Percentiles rank a stretch among this genome's conserved stretches.
These are phyloP conservation scores for Myripristis murdjan DNA, from an alignment of 2,797 vertebrate genomes.

Conservation along the genomic window DNA sequence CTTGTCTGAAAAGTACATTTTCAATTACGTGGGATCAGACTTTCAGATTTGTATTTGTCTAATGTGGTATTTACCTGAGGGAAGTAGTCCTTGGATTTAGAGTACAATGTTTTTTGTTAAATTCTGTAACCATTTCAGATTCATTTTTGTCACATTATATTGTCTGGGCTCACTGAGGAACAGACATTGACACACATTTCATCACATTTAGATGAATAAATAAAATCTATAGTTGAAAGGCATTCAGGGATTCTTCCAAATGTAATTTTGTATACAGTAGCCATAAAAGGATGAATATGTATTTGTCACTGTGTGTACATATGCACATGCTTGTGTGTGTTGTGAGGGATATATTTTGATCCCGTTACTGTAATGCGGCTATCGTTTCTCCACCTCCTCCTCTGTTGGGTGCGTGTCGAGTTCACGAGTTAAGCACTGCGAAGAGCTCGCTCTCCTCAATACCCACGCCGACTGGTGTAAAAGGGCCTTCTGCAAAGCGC, in stretches of 20 bases:
- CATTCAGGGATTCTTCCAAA: conserved; percentile 18
- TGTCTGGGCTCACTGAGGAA: background rate
- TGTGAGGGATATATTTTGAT: conserved; percentile 75
- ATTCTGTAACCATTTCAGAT: background rate
- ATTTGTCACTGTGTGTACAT: conserved; percentile 42
- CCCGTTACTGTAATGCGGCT: conserved; percentile 82
- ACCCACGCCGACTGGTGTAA: conserved; percentile 82
- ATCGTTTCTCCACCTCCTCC: conserved; percentile 80
- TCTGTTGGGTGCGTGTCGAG: conserved; percentile 77
- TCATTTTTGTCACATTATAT: background rate
- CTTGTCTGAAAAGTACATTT: too few species aligned
- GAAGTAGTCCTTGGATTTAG: background rate
- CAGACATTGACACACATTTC: background rate
- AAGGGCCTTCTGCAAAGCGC: conserved; percentile 84
- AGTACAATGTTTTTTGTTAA: background rate
- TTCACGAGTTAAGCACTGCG: conserved; percentile 86
- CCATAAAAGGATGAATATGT: conserved; percentile 7
- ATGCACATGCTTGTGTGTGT: conserved; percentile 51
- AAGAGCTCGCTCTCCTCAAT: conserved; percentile 83
- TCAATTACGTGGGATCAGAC: too few species aligned
- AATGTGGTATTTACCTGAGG: background rate
- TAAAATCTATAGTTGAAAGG: background rate
- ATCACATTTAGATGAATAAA: too few species aligned
- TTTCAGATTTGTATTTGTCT: background rate
- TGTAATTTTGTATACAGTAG: conserved; percentile 25